Base-by-base conservation (phyloP, 2,888 invertebrate species). In the Acronicta alni region DNA sequence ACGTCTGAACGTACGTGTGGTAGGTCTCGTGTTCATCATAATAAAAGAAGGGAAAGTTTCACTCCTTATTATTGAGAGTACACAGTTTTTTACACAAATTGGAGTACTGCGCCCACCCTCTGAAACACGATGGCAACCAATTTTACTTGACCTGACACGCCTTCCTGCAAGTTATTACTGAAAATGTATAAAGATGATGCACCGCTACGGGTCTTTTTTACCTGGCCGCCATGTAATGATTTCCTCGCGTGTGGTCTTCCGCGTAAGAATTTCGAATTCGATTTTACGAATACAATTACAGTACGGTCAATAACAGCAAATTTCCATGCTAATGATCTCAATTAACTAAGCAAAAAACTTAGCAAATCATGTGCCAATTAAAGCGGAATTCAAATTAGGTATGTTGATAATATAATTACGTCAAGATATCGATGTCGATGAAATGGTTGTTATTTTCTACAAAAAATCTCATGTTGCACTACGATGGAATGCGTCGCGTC, bases 211-310 rank as follows among this genome's bases (percentile, higher is more conserved):
- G 57, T 82, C 87, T 65, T 59, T 65, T 57, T 76, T 81, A 53
- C 69, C 64, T 86, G 86, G 86, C 18, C 79, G 56, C 32, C 43
- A 64, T 73, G 72, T 88, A 89, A 89, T 88, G 85, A 87, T 81
- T 75, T 78, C 73, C 75, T 83, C 75, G 87, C 85, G 89, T 90
- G 91, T 89, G 90, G 90, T 89, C 90, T 83, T 83, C 79, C 75
- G 70, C 81, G 79, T 80, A 83, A 68, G 63, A 82, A 81, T 80
- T 81, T 80, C 79, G 71, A 79, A 80, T 82, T 79, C 69, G 69
- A 83, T 85, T 82, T 85, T 79, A 74, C 73, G 75, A 75, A 82
- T 60, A 72, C 81, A 83, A 84, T 82, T 82, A 84, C 69, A 79
- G 62, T 75, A 72, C 64, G 67, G 70, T 64, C 77, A 80, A 81